Evolutionary conservation across 2,797 vertebrate species (phyloP), one percentile per base, ranked within the genome.

Genomic region (Pangasius sanitwongsei): DNA sequence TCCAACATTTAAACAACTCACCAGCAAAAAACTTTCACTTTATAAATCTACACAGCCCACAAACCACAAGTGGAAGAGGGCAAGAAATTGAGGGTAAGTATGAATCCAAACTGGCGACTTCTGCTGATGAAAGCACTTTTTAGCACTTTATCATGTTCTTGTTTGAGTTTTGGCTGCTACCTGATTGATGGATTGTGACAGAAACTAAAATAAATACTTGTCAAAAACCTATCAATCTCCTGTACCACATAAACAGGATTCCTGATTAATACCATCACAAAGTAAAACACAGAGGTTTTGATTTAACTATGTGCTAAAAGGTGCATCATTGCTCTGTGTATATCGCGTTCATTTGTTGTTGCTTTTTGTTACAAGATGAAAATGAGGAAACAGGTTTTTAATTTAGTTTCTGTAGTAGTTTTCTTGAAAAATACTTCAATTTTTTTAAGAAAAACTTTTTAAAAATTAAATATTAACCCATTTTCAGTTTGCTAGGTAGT

Each of bases 61-160:
- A 88, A 69, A 85, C 59, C 85, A 70, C 85, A 81, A 37, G 20
- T 67, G 23, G 65, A 70, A 77, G 50, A 87, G 44, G 57, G 67
- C 7, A 85, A 81, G 72, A 86, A 74, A 89, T 55, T 83, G 86
- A 70, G 34, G 50, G 67, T 69, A 89, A 88, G 89, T 57, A 85
- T 50, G 23, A 20, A 57, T 74, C 61, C 75, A 25, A 85, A n/a
- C 25, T 28, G 34, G 1, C 4, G 8, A n/a, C 81, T 77, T 23
- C 53, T 59, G 83, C 41, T 48, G 78, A 91, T 90, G 89, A 92
- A 92, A 91, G 61, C 75, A 81, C 81, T 23, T 92, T 92, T 91
- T 89, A 91, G 59, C 87, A 92, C 86, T 74, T 87, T 87, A 61
- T 92, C 72, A 53, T 91, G 84, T 88, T 90, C 77, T 80, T 44